Base-by-base conservation (phyloP, 2,113 vertebrate species). In the Ciconia maguari region DNA sequence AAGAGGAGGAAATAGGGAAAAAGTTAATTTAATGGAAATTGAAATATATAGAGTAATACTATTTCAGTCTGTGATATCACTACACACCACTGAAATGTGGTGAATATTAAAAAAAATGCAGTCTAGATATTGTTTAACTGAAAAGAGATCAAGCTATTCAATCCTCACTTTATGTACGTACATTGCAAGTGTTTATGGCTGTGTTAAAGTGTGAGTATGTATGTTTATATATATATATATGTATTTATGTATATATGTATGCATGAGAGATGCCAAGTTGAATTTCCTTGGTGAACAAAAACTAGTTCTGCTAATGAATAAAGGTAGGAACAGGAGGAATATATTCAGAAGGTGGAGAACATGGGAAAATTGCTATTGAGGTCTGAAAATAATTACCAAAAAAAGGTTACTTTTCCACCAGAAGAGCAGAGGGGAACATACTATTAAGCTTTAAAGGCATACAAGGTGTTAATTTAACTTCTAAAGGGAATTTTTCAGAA, bases 1-100 rank as follows among this genome's bases (percentile, higher is more conserved):
- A 13, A 68, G 20, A 72, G 3, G 2, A 78, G 1, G 17, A 75
- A 66, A 68, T 1, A 22, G 16, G 7, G 0, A 7, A 48, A n/a
- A 64, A 7, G 10, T 32, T 0, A 65, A 69, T 60, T 44, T 58
- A 79, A 62, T 29, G 10, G 17, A 76, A 89, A 87, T 6, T 34
- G 11, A 52, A 1, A 48, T 41, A 34, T 24, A 36, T 15, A 25
- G 3, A 65, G 20, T 42, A 38, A 20, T 87, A 29, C 60, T 54
- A 64, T 54, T 83, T 65, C 44, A 85, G 16, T 27, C 13, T 66
- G 44, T 87, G 13, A 13, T 77, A 68, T 19, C 9, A 54, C 27
- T 80, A 16, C 6, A 14, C 22, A 60, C 38, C 70, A 46, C 10
- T 65, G 41, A 66, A 74, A 77, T 14, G 48, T 4, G 0, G 6